Evolutionary conservation across 2,797 vertebrate species (phyloP).

Genomic region (Glossophaga mutica): DNA sequence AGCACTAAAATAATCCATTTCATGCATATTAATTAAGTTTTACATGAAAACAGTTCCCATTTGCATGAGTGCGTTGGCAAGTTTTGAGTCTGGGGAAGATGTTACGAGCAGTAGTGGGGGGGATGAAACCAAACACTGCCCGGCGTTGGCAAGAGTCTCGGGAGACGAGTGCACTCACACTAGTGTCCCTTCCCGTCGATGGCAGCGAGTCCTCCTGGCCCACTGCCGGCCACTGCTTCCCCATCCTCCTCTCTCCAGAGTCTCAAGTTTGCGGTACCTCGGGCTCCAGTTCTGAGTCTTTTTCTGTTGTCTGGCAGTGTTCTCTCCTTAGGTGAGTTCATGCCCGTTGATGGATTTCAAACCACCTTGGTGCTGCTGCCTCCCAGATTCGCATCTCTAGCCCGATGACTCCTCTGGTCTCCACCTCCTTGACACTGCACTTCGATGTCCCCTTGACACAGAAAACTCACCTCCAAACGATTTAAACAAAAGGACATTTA

Average conservation of each 20-base stretch:
- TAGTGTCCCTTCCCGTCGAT: not conserved
- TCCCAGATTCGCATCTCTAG: not conserved
- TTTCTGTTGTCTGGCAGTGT: not conserved
- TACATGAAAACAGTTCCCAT: conserved; percentile 65
- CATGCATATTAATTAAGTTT: conserved; percentile 73
- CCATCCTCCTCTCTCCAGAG: not conserved
- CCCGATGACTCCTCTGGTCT: not conserved
- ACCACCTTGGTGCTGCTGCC: not conserved
- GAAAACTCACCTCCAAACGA: not conserved
- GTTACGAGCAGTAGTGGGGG: conserved; percentile 29
- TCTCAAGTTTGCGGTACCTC: not conserved
- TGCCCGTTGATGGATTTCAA: not conserved
- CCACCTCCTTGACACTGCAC: not conserved
- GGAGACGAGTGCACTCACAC: not conserved
- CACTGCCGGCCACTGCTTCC: not conserved
- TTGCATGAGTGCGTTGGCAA: conserved; percentile 60
- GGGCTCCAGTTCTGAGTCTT: not conserved
- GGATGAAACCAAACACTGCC: not conserved
- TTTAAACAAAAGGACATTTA: not conserved
- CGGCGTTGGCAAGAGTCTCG: not conserved
- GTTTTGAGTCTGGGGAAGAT: conserved; percentile 60
- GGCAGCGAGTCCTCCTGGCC: not conserved
- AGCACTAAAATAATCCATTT: conserved; percentile 69
- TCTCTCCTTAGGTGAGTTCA: not conserved
- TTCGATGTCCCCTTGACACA: not conserved